Conservation (phyloP, 2,888 invertebrate genomes). For the Dexiosoma caninum region DNA sequence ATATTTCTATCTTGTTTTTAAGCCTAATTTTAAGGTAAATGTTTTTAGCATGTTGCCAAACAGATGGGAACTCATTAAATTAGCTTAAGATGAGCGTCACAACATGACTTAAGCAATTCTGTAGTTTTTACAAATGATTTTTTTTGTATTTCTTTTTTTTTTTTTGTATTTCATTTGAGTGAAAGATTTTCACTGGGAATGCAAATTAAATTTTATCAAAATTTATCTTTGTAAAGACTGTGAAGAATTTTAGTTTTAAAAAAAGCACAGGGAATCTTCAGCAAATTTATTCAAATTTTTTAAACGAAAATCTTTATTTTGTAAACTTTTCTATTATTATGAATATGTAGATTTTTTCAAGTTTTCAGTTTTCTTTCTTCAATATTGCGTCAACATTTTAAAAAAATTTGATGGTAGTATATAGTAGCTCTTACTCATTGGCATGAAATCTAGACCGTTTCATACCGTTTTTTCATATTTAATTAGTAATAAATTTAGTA, state of each 20-base stretch:
- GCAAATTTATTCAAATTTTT: too few relatives aligned
- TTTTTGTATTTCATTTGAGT: not conserved
- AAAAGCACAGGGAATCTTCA: too few relatives aligned
- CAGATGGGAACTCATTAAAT: conserved; percentile 65
- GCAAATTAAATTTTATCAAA: not conserved
- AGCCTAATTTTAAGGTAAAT: conserved; percentile 60
- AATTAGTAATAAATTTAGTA: too few relatives aligned
- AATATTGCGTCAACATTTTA: too few relatives aligned
- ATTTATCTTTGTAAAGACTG: not conserved
- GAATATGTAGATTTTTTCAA: too few relatives aligned
- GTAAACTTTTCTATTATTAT: too few relatives aligned
- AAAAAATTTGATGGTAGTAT: too few relatives aligned
- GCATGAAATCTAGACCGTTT: too few relatives aligned
- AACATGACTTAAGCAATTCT: conserved; percentile 54
- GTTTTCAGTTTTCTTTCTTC: too few relatives aligned
- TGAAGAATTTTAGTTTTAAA: not conserved
- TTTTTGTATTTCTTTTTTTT: not conserved
- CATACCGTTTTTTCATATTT: too few relatives aligned
- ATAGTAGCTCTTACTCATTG: too few relatives aligned
- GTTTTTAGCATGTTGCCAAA: conserved; percentile 55
- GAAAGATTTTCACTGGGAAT: not conserved
- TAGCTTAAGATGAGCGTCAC: conserved; percentile 60
- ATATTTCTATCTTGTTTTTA: conserved; percentile 51
- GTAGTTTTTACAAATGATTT: conserved; percentile 34
- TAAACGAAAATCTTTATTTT: too few relatives aligned